Percentiles rank a stretch among this genome's conserved stretches.
Evolutionary conservation across 2,797 vertebrate species (phyloP).

Genomic region (Glyptemys insculpta): DNA sequence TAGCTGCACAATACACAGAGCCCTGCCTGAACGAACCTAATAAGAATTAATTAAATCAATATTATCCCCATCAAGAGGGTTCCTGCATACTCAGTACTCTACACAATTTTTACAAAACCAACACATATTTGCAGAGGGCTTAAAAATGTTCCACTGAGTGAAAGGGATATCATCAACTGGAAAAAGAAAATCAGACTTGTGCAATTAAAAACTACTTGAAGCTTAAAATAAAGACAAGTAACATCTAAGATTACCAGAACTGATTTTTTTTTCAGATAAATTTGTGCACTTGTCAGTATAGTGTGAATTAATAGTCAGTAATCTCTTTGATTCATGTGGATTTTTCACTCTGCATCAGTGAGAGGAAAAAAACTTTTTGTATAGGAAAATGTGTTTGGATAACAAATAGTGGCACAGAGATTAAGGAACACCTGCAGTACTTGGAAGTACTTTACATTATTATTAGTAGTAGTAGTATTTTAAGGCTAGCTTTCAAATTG

Average conservation of each 20-base stretch:
- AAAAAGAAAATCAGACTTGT: no score
- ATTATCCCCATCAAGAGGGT: background rate
- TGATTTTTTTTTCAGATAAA: accelerated
- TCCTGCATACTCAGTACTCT: accelerated
- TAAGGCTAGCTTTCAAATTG: background rate
- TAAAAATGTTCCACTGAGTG: accelerated
- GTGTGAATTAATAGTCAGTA: background rate
- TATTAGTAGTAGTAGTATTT: background rate
- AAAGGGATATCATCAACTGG: accelerated
- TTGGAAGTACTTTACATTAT: background rate
- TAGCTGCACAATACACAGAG: background rate
- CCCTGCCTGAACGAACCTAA: background rate
- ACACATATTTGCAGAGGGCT: no score
- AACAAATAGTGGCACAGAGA: accelerated
- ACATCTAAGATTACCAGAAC: no score
- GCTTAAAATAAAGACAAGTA: no score
- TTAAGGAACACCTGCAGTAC: accelerated
- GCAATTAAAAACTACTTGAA: no score
- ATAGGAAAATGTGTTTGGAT: accelerated
- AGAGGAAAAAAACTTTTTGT: background rate
- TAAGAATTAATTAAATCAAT: accelerated
- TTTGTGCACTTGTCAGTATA: background rate
- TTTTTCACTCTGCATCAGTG: accelerated
- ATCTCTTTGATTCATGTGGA: background rate
- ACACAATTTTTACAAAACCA: accelerated